phyloP scores from a whole-genome alignment of 2,888 invertebrate species.

The Thecocarcelia acutangulata region DNA sequence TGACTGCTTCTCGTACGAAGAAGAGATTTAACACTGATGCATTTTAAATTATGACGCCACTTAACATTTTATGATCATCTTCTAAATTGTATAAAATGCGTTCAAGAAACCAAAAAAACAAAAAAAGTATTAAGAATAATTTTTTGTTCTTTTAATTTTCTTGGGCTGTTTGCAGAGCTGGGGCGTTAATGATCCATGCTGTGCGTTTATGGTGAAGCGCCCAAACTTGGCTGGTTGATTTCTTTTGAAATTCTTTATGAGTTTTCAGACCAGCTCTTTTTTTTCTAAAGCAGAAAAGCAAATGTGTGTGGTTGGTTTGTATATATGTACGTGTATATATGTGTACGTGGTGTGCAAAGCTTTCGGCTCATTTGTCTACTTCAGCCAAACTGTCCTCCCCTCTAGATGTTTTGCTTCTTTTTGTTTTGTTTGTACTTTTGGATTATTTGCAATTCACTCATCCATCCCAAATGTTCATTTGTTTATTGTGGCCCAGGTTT shows the following conservation, averaged over 20 bases:
- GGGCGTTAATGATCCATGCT: conserved; percentile 70
- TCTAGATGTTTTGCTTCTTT: not conserved
- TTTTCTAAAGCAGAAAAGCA: no score
- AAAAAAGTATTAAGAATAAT: conserved; percentile 19
- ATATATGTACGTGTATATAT: not conserved
- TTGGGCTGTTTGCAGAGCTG: conserved; percentile 40
- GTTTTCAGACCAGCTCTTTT: conserved; percentile 17
- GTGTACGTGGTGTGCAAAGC: conserved; percentile 50
- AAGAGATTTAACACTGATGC: conserved; percentile 68
- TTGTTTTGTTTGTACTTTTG: not conserved
- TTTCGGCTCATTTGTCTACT: conserved; percentile 76
- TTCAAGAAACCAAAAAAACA: not conserved
- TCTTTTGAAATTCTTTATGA: conserved; percentile 56
- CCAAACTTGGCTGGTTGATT: conserved; percentile 32
- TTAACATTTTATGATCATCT: conserved; percentile 76
- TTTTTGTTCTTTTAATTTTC: conserved; percentile 2
- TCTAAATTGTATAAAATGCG: conserved; percentile 57
- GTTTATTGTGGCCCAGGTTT: conserved; percentile 11
- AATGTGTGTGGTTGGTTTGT: conserved; percentile 37
- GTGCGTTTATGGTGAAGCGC: conserved; percentile 59
- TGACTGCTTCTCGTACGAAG: conserved; percentile 2
- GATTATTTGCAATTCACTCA: conserved; percentile 49
- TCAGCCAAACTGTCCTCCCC: conserved; percentile 62
- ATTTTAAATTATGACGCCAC: conserved; percentile 80
- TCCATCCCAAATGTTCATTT: conserved; percentile 33